Percentiles rank a stretch among this genome's conserved stretches.
Conservation (phyloP, 92 coral and sea anemone species). For the Parazoanthus atlanticus region DNA sequence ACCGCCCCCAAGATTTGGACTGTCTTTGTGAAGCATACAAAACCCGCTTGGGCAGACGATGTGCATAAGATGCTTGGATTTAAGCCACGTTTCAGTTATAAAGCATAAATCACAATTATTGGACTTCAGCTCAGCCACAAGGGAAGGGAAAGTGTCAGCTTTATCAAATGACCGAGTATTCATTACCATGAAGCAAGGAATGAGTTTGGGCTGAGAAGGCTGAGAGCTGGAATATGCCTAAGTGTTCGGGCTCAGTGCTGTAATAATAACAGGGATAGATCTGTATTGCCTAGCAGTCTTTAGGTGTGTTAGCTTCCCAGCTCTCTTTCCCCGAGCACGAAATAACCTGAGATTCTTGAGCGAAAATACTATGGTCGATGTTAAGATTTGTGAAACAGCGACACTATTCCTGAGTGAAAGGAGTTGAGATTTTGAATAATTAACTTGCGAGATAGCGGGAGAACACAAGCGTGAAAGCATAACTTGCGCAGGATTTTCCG, state of each 20-base stretch:
- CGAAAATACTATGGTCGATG: slow-evolving; percentile 28
- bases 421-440: background rate
- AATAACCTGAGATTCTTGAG: too few relatives aligned
- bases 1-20: too few relatives aligned
- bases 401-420: slow-evolving; percentile 22
- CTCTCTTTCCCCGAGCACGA: slow-evolving; percentile 34
- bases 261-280: slow-evolving; percentile 21
- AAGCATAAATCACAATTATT: slow-evolving; percentile 43
- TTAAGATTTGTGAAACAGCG: slow-evolving; percentile 3
- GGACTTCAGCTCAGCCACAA: too few relatives aligned
- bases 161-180: too few relatives aligned
- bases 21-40: too few relatives aligned
- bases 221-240: too few relatives aligned
- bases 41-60: too few relatives aligned
- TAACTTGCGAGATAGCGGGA: background rate
- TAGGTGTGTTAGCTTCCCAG: slow-evolving; percentile 29
- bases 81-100: too few relatives aligned
- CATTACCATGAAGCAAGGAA: too few relatives aligned
- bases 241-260: background rate
- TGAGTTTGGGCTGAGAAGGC: too few relatives aligned
- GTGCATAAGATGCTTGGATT: too few relatives aligned
- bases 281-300: slow-evolving; percentile 38
- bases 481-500: background rate
- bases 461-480: background rate
- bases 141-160: too few relatives aligned